Percentiles rank a stretch among this genome's conserved stretches.
phyloP scores from a whole-genome alignment of 2,113 vertebrate species.

The Oncorhynchus kisutch region DNA sequence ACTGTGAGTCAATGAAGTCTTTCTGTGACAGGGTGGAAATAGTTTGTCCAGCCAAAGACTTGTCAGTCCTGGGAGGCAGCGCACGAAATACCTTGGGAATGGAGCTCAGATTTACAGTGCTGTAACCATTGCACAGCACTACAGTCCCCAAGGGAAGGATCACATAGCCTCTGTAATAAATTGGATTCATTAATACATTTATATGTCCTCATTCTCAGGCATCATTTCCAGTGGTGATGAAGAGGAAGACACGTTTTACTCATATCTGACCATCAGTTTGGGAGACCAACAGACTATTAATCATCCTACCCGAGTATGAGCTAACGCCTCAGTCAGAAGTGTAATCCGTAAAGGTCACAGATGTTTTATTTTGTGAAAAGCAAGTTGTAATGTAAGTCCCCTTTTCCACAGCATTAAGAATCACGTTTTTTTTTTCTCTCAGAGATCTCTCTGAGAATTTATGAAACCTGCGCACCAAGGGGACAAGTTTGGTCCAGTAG shows the following conservation, averaged over 20 bases:
- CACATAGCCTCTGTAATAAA: constrained; percentile 49
- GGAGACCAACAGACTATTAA: constrained; percentile 35
- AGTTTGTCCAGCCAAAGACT: constrained; percentile 31
- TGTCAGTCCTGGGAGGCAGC: constrained; percentile 36
- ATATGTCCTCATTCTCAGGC: constrained; percentile 51
- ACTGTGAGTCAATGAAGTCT: constrained; percentile 5
- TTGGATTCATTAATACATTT: constrained; percentile 55
- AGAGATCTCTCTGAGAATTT: constrained; percentile 35
- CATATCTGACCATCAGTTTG: constrained; percentile 46
- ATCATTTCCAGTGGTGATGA: constrained; percentile 39
- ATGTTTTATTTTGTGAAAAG: constrained; percentile 18
- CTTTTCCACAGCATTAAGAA: constrained; percentile 34
- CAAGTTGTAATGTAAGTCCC: neutral
- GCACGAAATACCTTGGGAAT: constrained; percentile 43
- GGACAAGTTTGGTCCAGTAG: constrained; percentile 26
- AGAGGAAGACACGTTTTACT: constrained; percentile 47
- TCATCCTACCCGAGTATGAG: constrained; percentile 23
- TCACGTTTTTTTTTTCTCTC: constrained; percentile 21
- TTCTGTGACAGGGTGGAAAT: constrained; percentile 13
- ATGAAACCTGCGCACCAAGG: constrained; percentile 15
- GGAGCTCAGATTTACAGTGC: constrained; percentile 40
- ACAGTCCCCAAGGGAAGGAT: constrained; percentile 33
- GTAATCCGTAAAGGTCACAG: neutral
- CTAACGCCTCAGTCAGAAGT: constrained; percentile 19
- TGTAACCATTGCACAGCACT: constrained; percentile 34